These are phyloP conservation scores for Hyperoplus lanceolatus DNA, from an alignment of 2,797 vertebrate genomes.

Conservation along the genomic window DNA sequence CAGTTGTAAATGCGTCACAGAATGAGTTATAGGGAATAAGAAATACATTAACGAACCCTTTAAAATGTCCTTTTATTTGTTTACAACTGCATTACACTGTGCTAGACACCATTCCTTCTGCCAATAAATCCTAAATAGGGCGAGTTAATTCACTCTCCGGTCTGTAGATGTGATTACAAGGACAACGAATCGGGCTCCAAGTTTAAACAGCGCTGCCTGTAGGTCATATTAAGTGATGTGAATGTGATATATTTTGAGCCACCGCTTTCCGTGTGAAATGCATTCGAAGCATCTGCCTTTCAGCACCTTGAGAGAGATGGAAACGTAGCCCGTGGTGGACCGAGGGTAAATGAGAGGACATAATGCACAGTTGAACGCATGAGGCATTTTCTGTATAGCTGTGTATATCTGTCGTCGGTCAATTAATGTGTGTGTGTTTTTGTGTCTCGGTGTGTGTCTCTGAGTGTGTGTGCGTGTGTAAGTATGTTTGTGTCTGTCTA, in stretches of 20 bases:
- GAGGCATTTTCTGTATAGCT: slow-evolving; percentile 60
- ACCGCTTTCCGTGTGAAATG: slow-evolving; percentile 44
- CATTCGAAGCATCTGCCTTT: slow-evolving; percentile 49
- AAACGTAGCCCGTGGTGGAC: slow-evolving; percentile 28
- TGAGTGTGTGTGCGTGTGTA: slow-evolving; percentile 37
- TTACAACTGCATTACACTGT: slow-evolving; percentile 23
- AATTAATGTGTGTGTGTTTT: slow-evolving; percentile 9
- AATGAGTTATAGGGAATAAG: background rate
- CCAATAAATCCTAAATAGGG: slow-evolving; percentile 8
- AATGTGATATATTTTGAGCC: slow-evolving; percentile 54
- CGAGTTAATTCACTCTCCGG: slow-evolving; percentile 2
- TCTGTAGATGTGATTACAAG: slow-evolving; percentile 33
- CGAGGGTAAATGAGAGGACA: slow-evolving; percentile 32
- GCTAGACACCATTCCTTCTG: slow-evolving; percentile 21
- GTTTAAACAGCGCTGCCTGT: slow-evolving; percentile 28
- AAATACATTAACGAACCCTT: slow-evolving; percentile 13
- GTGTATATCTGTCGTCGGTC: no score
- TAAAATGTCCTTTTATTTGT: background rate
- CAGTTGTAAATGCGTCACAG: background rate
- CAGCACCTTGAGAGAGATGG: slow-evolving; percentile 56
- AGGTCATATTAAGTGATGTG: slow-evolving; percentile 46
- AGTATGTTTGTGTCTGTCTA: slow-evolving; percentile 5
- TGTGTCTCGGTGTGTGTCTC: slow-evolving; percentile 1
- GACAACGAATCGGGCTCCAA: slow-evolving; percentile 39
- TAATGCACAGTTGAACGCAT: slow-evolving; percentile 70